Percentiles rank a stretch among this genome's conserved stretches.
Conservation (phyloP, 1,140 invertebrate genomes). For the Ips nitidus region DNA sequence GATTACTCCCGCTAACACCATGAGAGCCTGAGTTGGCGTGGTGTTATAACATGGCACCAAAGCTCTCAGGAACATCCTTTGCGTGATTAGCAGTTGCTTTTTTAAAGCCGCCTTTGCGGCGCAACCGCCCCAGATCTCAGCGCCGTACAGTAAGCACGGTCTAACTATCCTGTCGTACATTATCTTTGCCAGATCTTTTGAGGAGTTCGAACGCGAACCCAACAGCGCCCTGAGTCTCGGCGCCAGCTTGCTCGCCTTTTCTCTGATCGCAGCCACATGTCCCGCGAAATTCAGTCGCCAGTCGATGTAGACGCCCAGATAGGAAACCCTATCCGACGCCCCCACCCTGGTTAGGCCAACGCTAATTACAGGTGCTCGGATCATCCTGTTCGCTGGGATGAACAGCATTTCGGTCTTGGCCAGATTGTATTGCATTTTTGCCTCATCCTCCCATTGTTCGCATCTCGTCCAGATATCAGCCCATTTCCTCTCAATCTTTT, state of each 20-base stretch:
- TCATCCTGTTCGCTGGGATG: no score
- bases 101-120: neutral
- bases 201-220: no score
- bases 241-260: neutral
- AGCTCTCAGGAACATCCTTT: no score
- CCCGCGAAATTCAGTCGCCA: neutral
- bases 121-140: neutral
- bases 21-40: neutral
- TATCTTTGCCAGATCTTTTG: no score
- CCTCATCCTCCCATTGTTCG: neutral
- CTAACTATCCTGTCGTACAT: no score
- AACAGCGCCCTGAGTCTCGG: neutral
- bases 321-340: no score
- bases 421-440: constrained; percentile 32
- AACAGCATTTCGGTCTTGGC: constrained; percentile 33
- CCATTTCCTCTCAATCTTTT: constrained; percentile 25
- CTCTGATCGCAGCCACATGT: neutral
- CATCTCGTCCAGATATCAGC: constrained; percentile 7
- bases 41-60: neutral
- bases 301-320: neutral
- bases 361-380: constrained; percentile 33
- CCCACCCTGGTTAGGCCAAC: no score
- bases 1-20: neutral
- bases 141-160: no score
- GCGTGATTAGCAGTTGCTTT: neutral